Base-by-base conservation (phyloP, 2,797 vertebrate species). In the Scarus forsteni region DNA sequence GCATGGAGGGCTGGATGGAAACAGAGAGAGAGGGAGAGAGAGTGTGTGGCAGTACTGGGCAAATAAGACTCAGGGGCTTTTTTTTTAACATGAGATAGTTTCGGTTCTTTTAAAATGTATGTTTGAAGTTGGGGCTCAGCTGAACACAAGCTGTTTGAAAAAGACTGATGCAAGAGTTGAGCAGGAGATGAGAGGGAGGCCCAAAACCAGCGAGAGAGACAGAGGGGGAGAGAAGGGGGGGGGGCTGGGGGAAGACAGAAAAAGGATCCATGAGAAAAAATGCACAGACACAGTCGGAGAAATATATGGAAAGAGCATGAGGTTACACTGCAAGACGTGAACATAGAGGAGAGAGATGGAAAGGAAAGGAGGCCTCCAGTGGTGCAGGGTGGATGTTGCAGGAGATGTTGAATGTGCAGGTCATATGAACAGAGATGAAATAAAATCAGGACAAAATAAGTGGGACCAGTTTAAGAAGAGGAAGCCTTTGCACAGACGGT, bases 91-190 rank as follows among this genome's bases (percentile, higher is more conserved):
- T 88, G 86, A 93, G 89, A 92, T 92, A 87, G 88, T 93, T 93
- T 91, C 70, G 67, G 80, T 91, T 89, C 81, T 87, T 89, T 88
- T 84, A 87, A 93, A 88, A 93, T 89, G 87, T 87, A 88, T 86
- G 91, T 92, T 93, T 92, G 90, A 93, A 94, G 93, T 91, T 77
- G 81, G 75, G 81, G 82, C 81, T 89, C 69, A 82, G 88, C 86
- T 85, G 85, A 90, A 88, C 81, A 85, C 78, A 76, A 86, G 87
- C 88, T 83, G 85, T 89, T 90, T 92, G 85, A 93, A 90, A 85
- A 86, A 75, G 83, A 85, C 69, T 90, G 90, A 92, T 85, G 91
- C 87, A 91, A 91, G 83, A 89, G 83, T 54, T 69, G 68, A 86
- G 86, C 71, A 70, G 87, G 72, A 89, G 81, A 91, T 86, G 85